Percentiles rank a stretch among this genome's conserved stretches.
Evolutionary conservation across 30 jellyfish, hydroid and myxozoan genomes (phyloP).

Genomic region (Turritopsis rubra): DNA sequence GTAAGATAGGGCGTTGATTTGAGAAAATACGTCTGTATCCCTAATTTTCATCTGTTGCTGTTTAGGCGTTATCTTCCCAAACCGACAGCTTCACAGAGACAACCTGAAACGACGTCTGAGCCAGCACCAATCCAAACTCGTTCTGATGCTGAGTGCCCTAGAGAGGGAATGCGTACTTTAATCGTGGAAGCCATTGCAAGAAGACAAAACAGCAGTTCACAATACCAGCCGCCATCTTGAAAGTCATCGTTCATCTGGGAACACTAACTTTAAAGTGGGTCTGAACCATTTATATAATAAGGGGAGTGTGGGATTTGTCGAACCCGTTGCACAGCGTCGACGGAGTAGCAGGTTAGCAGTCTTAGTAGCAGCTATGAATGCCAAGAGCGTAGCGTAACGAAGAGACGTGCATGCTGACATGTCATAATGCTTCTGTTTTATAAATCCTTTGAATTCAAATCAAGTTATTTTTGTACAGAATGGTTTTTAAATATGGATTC

Average conservation of each 20-base stretch:
- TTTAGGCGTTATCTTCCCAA: neutral
- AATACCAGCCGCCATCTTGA: neutral
- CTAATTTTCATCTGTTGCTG: neutral
- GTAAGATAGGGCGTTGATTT: too few species aligned
- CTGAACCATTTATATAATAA: too few species aligned
- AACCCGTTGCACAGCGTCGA: neutral
- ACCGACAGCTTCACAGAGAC: neutral
- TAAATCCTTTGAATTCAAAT: neutral
- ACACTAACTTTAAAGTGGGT: too few species aligned
- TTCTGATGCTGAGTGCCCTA: neutral
- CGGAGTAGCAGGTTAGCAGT: neutral
- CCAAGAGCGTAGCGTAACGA: neutral
- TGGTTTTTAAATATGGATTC: neutral
- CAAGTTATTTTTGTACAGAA: neutral
- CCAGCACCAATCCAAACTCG: neutral
- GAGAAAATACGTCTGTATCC: too few species aligned
- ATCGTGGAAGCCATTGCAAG: neutral
- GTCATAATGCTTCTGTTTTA: neutral
- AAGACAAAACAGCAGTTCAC: neutral
- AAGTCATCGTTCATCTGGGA: neutral
- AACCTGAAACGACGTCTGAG: neutral
- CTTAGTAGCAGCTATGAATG: neutral
- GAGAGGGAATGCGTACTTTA: neutral
- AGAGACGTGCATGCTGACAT: neutral
- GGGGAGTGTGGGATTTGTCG: neutral